Conservation (phyloP, 2,797 vertebrate species). For the Propithecus perrieri region DNA sequence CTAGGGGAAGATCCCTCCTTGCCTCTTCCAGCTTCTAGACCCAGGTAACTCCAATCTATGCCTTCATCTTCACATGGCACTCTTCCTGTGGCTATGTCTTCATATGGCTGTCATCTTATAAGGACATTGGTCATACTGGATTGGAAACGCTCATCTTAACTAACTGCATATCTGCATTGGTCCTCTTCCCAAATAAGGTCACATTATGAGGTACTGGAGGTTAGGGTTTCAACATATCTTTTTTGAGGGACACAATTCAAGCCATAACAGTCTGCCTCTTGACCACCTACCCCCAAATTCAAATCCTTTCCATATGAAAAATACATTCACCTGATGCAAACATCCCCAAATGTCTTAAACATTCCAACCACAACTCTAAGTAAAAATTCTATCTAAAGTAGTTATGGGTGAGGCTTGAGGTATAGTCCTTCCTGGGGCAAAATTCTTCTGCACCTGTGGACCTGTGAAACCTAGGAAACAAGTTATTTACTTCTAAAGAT, state of each 20-base stretch:
- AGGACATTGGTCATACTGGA: background rate
- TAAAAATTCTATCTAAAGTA: background rate
- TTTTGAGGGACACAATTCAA: background rate
- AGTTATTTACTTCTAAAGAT: background rate
- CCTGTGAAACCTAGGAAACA: background rate
- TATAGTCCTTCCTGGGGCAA: background rate
- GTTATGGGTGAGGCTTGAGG: background rate
- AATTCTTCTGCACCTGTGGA: background rate
- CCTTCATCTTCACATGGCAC: background rate
- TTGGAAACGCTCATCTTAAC: background rate
- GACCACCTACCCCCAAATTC: background rate
- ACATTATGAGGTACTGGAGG: background rate
- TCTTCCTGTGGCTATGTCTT: background rate
- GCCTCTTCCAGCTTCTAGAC: background rate
- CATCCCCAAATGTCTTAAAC: background rate
- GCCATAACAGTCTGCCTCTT: background rate
- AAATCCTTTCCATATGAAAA: background rate
- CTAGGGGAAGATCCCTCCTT: background rate
- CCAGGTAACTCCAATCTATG: rapidly evolving
- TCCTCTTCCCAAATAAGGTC: background rate
- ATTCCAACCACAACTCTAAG: background rate
- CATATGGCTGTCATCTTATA: background rate
- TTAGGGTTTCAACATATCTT: background rate
- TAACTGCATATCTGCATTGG: background rate
- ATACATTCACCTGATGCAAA: background rate